Evolutionary conservation across 2,888 invertebrate species (phyloP).

Genomic region (Chironomus riparius): DNA sequence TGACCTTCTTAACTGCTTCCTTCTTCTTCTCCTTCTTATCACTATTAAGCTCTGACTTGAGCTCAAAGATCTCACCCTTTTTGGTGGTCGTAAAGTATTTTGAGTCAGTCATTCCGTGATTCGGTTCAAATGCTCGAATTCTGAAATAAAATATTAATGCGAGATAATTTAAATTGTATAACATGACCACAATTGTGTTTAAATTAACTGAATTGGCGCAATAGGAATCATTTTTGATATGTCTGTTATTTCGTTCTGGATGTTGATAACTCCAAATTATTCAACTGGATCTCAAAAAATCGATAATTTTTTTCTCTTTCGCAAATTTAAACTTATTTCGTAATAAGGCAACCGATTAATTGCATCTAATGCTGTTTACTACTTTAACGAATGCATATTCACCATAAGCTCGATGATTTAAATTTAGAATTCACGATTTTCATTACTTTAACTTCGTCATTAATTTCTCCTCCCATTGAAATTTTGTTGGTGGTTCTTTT

Average conservation of each 20-base stretch:
- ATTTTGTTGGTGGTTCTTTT: neutral
- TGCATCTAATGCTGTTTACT: neutral
- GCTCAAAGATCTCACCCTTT: conserved; percentile 98
- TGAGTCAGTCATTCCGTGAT: conserved; percentile 85
- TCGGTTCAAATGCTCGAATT: conserved; percentile 4
- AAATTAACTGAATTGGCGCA: conserved; percentile 25
- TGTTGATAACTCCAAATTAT: neutral
- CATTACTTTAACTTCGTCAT: conserved; percentile 9
- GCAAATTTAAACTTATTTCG: neutral
- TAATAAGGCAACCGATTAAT: neutral
- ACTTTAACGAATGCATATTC: neutral
- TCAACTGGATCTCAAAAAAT: neutral
- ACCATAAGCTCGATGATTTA: neutral
- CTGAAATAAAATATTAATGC: neutral
- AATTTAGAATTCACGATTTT: conserved; percentile 1
- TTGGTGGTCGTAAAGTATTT: conserved; percentile 99
- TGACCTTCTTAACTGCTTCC: conserved; percentile 99
- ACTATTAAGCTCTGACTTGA: conserved; percentile 97
- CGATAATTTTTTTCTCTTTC: neutral
- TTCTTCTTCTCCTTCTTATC: conserved; percentile 99
- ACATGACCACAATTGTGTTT: neutral
- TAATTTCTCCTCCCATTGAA: neutral
- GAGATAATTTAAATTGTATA: neutral
- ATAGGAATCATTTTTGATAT: conserved; percentile 24
- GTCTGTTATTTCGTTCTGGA: neutral